phyloP scores from a whole-genome alignment of 1,140 invertebrate genomes.

The Chrysopa pallens region DNA sequence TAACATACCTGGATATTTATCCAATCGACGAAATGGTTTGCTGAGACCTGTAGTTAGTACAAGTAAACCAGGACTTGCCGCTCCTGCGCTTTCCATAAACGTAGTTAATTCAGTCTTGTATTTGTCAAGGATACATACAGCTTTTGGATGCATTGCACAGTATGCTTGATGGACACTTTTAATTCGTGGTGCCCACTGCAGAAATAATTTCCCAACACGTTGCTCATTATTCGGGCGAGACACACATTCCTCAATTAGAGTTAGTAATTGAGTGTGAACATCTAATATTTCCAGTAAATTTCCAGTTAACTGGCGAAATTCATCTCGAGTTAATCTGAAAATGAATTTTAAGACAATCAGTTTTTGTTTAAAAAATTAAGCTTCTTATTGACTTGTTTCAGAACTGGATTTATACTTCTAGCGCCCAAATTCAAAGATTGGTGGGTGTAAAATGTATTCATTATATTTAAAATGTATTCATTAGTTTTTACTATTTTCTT shows the following conservation, averaged over 20 bases:
- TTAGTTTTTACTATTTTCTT: too few relatives aligned
- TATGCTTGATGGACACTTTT: conserved; percentile 76
- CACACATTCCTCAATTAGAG: conserved; percentile 55
- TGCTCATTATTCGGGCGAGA: conserved; percentile 52
- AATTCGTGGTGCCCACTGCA: conserved; percentile 69
- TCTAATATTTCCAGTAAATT: conserved; percentile 78
- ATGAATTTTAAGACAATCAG: conserved; percentile 6
- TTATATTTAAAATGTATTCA: too few relatives aligned
- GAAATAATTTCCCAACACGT: conserved; percentile 78
- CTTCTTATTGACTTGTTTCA: too few relatives aligned
- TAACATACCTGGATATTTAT: conserved; percentile 85
- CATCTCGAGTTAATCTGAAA: conserved; percentile 62
- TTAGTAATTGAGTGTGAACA: conserved; percentile 61
- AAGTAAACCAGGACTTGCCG: conserved; percentile 64
- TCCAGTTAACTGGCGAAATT: conserved; percentile 69
- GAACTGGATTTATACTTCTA: too few relatives aligned
- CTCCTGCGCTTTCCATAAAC: conserved; percentile 74
- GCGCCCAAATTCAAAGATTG: too few relatives aligned
- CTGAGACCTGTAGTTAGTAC: conserved; percentile 83
- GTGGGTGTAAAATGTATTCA: too few relatives aligned
- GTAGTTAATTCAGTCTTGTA: conserved; percentile 76
- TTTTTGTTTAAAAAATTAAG: neutral
- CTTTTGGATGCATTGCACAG: conserved; percentile 74
- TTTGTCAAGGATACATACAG: conserved; percentile 79
- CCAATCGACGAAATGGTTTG: conserved; percentile 83